phyloP scores from a whole-genome alignment of 2,113 vertebrate genomes.

The Esox niger region DNA sequence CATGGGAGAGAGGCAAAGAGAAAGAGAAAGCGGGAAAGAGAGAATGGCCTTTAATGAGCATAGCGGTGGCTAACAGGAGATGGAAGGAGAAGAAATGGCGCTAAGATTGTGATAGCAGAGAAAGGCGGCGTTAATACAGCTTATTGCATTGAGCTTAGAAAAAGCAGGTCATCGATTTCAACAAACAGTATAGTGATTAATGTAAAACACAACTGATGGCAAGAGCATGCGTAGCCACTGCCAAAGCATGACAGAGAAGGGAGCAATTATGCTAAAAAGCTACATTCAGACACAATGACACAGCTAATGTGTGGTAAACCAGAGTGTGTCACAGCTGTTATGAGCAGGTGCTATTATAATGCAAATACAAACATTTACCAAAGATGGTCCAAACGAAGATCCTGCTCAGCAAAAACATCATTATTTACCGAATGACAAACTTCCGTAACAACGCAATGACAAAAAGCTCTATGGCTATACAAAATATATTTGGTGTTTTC shows the following conservation, averaged over 20 bases:
- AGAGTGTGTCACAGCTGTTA: no score
- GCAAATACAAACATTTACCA: no score
- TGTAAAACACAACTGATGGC: neutral
- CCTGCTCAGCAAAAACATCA: no score
- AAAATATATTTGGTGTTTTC: no score
- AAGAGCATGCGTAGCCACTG: neutral
- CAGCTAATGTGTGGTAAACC: no score
- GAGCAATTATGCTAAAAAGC: neutral
- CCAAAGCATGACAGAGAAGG: neutral
- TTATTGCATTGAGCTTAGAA: neutral
- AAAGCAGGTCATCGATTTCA: conserved; percentile 1
- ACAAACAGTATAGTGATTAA: no score
- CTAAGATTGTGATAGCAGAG: conserved; percentile 29
- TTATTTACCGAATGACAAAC: no score
- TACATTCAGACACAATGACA: neutral
- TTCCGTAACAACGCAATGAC: no score
- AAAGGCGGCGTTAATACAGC: neutral
- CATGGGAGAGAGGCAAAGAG: neutral
- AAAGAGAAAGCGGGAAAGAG: conserved; percentile 12
- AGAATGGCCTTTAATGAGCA: conserved; percentile 19
- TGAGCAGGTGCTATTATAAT: no score
- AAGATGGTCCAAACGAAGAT: no score
- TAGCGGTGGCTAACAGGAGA: conserved; percentile 28
- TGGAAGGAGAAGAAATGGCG: neutral
- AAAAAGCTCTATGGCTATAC: no score